phyloP scores from a whole-genome alignment of 2,113 vertebrate genomes.

The Saccopteryx leptura region DNA sequence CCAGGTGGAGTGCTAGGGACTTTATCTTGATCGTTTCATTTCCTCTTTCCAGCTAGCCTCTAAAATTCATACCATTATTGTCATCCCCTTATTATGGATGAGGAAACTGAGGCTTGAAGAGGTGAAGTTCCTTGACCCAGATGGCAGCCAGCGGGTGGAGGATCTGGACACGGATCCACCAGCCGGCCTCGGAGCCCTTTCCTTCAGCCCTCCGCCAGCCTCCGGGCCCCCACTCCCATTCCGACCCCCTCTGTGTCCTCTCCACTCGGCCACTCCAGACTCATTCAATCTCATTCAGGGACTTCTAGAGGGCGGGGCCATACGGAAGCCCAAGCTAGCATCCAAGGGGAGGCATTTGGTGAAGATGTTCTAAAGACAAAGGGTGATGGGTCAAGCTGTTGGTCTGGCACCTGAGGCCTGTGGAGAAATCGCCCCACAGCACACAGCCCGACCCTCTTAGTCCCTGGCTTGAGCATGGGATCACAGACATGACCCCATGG shows the following conservation, averaged over 20 bases:
- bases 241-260: background rate
- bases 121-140: background rate
- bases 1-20: background rate
- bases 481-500: too few relatives aligned
- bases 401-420: background rate
- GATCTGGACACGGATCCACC: background rate
- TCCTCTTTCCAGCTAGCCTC: background rate
- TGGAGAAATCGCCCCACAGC: background rate
- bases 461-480: too few relatives aligned
- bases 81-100: background rate
- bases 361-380: slow-evolving; percentile 37
- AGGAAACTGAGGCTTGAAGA: background rate
- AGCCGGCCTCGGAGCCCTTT: background rate
- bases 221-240: background rate
- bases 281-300: background rate
- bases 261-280: background rate
- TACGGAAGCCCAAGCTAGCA: too few relatives aligned
- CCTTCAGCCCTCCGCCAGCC: background rate
- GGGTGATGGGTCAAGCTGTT: background rate
- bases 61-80: background rate
- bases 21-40: background rate
- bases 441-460: background rate
- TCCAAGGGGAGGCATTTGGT: background rate
- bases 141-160: background rate
- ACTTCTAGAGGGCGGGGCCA: background rate